Base-by-base conservation (phyloP, 1,140 invertebrate species). In the Pachypeltis micranthus region DNA sequence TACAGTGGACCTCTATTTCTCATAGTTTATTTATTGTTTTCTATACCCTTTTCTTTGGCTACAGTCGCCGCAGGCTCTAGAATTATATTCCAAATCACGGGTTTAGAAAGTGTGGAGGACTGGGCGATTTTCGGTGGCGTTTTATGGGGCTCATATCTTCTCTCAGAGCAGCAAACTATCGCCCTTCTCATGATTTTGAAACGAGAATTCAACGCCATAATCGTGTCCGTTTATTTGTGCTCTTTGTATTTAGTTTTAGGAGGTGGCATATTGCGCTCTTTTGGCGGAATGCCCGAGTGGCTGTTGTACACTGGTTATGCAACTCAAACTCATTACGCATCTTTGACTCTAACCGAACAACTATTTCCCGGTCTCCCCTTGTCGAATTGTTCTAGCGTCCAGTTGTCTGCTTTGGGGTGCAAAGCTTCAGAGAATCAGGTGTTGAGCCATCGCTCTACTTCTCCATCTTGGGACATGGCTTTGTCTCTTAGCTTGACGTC, bases 1-100 rank as follows among this genome's bases (percentile, higher is more conserved):
- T 95, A 95, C 71, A 84, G 85, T 16, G 92, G 91, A 1, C 86
- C 89, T 0, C 82, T 90, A 64, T 84, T 93, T 65, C 76, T 94
- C 0, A 75, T 91, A 0, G 84, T 88, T 0, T 90, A 91, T 71
- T 85, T 85, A 58, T 70, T 92, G 0, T 81, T 89, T 4, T 88
- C 85, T 2, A 73, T 94, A 27, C 90, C 91, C 0, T 83, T 93
- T 66, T 90, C 88, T 2, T 80, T 90, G 29, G 72, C 91, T 3
- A 84, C 84, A 1, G 78, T 83, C 0, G 77, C 81, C 21, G 78
- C 79, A 3, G 82, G 82, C 0, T 81, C 82, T 29, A 81, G 84
- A 39, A 85, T 90, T 24, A 72, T 88, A 63, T 66, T 44, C 51
- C 70, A 70, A 24, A 24, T 67, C n/a, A 72, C 68, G 47, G 71